These are phyloP conservation scores for Drosophila carrolli DNA, from an alignment of 1,140 invertebrate species.

Conservation along the genomic window DNA sequence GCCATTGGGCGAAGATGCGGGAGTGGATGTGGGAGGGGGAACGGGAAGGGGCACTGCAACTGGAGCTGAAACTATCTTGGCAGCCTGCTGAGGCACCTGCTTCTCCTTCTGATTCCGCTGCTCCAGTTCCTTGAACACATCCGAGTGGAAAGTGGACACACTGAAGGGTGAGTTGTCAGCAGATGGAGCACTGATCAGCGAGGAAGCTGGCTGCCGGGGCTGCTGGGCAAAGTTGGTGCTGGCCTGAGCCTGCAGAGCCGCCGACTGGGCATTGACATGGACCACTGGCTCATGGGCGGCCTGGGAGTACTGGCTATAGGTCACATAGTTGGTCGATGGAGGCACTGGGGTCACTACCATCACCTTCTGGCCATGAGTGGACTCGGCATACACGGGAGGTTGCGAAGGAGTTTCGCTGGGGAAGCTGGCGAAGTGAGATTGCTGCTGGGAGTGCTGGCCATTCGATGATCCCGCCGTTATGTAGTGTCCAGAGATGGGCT, in stretches of 20 bases:
- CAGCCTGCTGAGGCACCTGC: slow-evolving; percentile 4
- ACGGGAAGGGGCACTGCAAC: slow-evolving; percentile 9
- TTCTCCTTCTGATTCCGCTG: slow-evolving; percentile 62
- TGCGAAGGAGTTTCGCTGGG: slow-evolving; percentile 38
- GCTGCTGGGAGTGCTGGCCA: slow-evolving; percentile 33
- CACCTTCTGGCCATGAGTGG: slow-evolving; percentile 77
- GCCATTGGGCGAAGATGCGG: slow-evolving; percentile 64
- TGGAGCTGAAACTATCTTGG: slow-evolving; percentile 7
- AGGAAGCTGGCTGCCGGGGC: slow-evolving; percentile 44
- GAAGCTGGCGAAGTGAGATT: slow-evolving; percentile 47
- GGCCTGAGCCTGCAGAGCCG: slow-evolving; percentile 51
- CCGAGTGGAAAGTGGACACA: slow-evolving; percentile 78
- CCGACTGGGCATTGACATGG: slow-evolving; percentile 60
- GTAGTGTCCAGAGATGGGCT: slow-evolving; percentile 30
- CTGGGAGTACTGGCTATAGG: slow-evolving; percentile 79
- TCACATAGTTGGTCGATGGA: slow-evolving; percentile 53
- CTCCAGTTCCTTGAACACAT: slow-evolving; percentile 81
- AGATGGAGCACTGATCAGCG: slow-evolving; percentile 33
- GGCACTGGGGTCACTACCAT: slow-evolving; percentile 82
- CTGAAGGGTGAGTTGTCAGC: slow-evolving; percentile 69
- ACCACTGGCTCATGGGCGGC: slow-evolving; percentile 48
- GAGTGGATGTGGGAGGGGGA: slow-evolving; percentile 24
- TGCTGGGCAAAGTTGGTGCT: slow-evolving; percentile 71
- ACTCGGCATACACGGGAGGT: slow-evolving; percentile 71
- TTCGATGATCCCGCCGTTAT: slow-evolving; percentile 28